Evolutionary conservation across 2,888 invertebrate species (phyloP), one percentile per base, ranked within the genome.

Genomic region (Lissonota sp.): DNA sequence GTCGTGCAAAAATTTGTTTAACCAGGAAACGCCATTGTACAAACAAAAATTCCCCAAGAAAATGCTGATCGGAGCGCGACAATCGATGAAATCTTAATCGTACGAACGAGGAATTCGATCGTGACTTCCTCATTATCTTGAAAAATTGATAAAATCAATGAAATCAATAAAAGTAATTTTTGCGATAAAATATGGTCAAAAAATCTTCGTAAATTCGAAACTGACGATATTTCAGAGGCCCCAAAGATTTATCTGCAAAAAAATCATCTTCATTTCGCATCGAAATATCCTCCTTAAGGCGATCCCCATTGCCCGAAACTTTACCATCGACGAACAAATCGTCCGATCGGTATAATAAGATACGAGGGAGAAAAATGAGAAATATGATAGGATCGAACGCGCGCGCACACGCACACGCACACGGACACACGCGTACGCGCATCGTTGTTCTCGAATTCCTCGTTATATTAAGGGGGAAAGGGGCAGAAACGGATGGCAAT

Each of bases 381-480:
- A 75, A 67, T 60, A 49, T 60, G 60, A 75, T 60, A 42, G 60
- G 49, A 75, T 75, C 58, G 16, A 58, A 39, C 46, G n/a, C 26
- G 26, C 26, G 26, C 26, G 26, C 26, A 3, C 26, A 14, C 6
- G 16, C 60, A 60, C 60, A 42, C 42, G 14, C 14, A 5, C 12
- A 14, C n/a, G n/a, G n/a, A n/a, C 12, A 14, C 14, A 42, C 14
- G 14, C 14, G 7, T 37, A 16, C 6, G 6, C 10, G 44, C 26
- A 57, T 57, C 8, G 40, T 62, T 16, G 53, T 73, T 55, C 72
- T 55, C 44, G 72, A 74, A 73, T 79, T 69, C 73, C 57, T 57
- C 64, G 55, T 66, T 63, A 42, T 16, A 62, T 55, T 44, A 51
- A 46, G 67, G 40, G 26, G 51, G 42, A 10, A 42, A 53, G 67